Conservation (phyloP, 1,140 invertebrate genomes). For the Mactra quadrangularis region DNA sequence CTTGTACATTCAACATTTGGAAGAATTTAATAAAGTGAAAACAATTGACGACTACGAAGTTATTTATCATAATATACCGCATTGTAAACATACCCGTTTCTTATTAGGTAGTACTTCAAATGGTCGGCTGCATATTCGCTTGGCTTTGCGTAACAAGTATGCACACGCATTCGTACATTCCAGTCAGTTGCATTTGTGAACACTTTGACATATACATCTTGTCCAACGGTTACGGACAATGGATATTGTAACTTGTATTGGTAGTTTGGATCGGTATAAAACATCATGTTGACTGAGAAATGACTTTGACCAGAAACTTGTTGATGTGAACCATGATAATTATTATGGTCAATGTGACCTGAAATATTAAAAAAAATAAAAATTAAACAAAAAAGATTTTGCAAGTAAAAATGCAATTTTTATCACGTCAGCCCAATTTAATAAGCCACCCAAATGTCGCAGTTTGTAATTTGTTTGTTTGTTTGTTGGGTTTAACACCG, state of each 20-base stretch:
- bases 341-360: constrained; percentile 25
- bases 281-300: constrained; percentile 8
- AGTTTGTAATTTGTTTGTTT: too few relatives aligned
- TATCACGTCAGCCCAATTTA: too few relatives aligned
- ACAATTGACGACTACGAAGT: neutral
- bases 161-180: constrained; percentile 24
- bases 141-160: constrained; percentile 45
- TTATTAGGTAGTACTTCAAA: constrained; percentile 25
- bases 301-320: constrained; percentile 14
- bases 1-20: too few relatives aligned
- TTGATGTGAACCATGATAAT: neutral
- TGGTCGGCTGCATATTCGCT: neutral
- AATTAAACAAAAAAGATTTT: too few relatives aligned
- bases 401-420: too few relatives aligned
- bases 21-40: neutral
- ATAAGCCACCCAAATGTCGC: too few relatives aligned
- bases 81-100: constrained; percentile 27
- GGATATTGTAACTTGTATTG: constrained; percentile 7
- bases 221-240: constrained; percentile 5
- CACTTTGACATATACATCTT: constrained; percentile 35
- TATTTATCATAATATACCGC: neutral
- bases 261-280: constrained; percentile 40
- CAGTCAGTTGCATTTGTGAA: constrained; percentile 33
- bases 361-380: too few relatives aligned
- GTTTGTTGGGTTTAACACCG: too few relatives aligned